Evolutionary conservation across 2,113 vertebrate genomes (phyloP), one percentile per base, ranked within the genome.

Genomic region (Ciconia boyciana): DNA sequence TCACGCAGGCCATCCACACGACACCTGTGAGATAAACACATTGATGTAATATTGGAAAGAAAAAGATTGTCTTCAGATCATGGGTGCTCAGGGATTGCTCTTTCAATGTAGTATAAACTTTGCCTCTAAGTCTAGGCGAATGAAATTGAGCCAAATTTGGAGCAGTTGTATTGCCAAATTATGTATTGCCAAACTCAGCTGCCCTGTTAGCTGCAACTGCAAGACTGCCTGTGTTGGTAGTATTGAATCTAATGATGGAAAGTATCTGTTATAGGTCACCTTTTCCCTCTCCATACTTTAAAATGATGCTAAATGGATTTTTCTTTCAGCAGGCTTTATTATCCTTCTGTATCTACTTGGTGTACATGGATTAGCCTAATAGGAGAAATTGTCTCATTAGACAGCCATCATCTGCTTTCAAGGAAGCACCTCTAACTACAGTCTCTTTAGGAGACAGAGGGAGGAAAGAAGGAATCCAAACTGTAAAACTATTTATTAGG

Each of bases 141-240:
- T 60, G 4, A 64, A 83, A 55, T 15, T 36, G 9, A 77, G 16
- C 7, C 13, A 70, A 8, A 87, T 81, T 52, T 87, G 26, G 36
- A 60, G 17, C 32, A 32, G 10, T 1, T 52, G 15, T 48, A 26
- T 11, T 36, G 36, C 36, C 36, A 62, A 54, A 49, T 75, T 29
- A 49, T 4, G 1, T n/a, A 25, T 51, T 0, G 0, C 64, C 64
- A 61, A 51, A 71, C 9, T 58, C 41, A 78, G 13, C 20, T 71
- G 32, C 2, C 7, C 24, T 21, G 11, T 48, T 78, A 78, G 11
- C 43, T 79, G 29, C 32, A 39, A 39, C 39, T 82, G 29, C 32
- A 75, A 82, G 28, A 46, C 29, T 65, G 16, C 11, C 48, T 32
- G 11, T 39, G 13, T 29, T 91, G 25, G 66, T 41, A 55, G 6